Evolutionary conservation across 2,797 vertebrate species (phyloP).

Genomic region (Neopelma chrysocephalum): DNA sequence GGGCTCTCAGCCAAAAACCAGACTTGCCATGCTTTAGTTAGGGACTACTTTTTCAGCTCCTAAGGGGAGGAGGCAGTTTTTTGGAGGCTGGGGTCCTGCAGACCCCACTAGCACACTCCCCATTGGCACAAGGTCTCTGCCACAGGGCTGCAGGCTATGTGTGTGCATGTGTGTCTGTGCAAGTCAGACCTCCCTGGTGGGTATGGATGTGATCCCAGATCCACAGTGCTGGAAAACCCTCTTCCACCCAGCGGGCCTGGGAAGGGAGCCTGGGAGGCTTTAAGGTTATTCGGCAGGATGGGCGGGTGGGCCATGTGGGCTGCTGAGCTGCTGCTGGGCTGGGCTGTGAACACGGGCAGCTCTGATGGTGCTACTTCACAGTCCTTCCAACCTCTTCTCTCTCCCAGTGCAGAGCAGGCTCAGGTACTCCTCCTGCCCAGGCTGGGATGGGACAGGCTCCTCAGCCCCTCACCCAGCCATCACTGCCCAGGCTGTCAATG

Average conservation of each 20-base stretch:
- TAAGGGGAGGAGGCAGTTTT: neutral
- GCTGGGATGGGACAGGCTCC: neutral
- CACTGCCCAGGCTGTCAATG: neutral
- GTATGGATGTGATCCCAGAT: neutral
- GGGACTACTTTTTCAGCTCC: neutral
- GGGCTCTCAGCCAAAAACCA: neutral
- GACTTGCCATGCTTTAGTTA: neutral
- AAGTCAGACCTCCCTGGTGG: neutral
- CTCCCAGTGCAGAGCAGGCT: neutral
- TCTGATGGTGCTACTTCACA: neutral
- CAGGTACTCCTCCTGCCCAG: neutral
- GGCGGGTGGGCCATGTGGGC: neutral
- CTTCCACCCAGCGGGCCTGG: neutral
- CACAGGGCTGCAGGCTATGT: neutral
- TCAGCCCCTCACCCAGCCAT: neutral
- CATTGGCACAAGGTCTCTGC: neutral
- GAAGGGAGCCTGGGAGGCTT: neutral
- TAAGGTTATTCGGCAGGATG: fast-evolving
- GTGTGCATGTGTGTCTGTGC: neutral
- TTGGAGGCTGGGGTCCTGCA: neutral
- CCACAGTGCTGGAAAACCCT: fast-evolving
- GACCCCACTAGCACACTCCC: neutral
- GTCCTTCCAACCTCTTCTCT: neutral
- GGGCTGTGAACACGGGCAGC: neutral
- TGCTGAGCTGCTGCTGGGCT: neutral